Base-by-base conservation (phyloP, 2,888 invertebrate genomes). In the Heliconius cydno region DNA sequence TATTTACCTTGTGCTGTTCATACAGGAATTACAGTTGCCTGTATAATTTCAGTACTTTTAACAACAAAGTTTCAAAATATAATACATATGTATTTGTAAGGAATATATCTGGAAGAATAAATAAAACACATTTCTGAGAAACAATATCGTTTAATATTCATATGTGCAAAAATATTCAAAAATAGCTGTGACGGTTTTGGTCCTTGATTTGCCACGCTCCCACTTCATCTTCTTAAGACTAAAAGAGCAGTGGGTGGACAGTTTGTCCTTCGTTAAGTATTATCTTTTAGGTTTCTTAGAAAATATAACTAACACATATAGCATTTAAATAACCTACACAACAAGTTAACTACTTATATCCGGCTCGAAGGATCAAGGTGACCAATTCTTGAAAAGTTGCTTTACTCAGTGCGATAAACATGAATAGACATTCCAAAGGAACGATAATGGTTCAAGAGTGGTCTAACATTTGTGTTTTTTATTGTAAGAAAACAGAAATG, bases 181-280 rank as follows among this genome's bases (percentile, higher is more conserved):
- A 81, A 83, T 82, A 79, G 86, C 86, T 88, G 88, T 86, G 87
- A 88, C 83, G 83, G 85, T 84, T 85, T 84, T 86, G 89, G 89
- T 91, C 90, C 90, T 81, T 46, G 70, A 80, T 83, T 82, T 77
- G 76, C 82, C 57, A 73, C 87, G 73, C 78, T 72, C 82, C 88
- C 87, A 88, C 91, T 80, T 83, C 85, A 84, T 74, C 82, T 82
- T 85, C 86, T 83, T 87, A 88, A 90, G 88, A 88, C 87, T 86
- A 73, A 83, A 84, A 84, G 82, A 83, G 82, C 83, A 73, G 88
- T 89, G 88, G 89, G 88, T 86, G 89, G 86, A 85, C 82, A 83
- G 79, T 83, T 78, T 81, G 81, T 80, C 85, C 83, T 86, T 85
- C 83, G 79, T 83, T 82, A 83, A 80, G 84, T 84, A 85, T 85